Conservation (phyloP, 2,888 invertebrate species). For the Agrilus biguttatus region DNA sequence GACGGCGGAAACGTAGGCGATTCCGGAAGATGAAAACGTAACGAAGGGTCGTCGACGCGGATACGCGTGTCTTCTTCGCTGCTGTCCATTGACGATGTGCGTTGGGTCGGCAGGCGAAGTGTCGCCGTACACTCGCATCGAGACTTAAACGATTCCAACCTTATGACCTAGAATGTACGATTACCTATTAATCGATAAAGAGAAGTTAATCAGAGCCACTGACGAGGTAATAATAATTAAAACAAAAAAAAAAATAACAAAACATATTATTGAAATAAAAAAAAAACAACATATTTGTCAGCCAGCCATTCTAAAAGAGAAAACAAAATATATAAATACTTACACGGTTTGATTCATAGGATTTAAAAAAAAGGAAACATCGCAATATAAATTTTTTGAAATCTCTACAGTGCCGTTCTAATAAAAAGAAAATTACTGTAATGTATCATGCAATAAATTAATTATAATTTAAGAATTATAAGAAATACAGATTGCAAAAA, state of each 20-base stretch:
- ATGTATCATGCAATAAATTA: neutral
- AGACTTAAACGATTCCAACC: slow-evolving; percentile 52
- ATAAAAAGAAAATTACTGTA: no score
- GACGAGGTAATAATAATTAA: no score
- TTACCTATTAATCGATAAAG: no score
- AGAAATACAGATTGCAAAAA: no score
- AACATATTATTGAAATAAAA: neutral
- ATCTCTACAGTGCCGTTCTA: neutral
- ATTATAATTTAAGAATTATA: no score
- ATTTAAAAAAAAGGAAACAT: neutral
- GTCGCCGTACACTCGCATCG: slow-evolving; percentile 36
- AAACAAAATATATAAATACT: no score
- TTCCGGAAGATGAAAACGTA: slow-evolving; percentile 22
- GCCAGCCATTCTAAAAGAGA: no score
- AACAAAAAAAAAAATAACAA: neutral
- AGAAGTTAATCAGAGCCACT: no score
- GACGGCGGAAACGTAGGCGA: slow-evolving; percentile 9
- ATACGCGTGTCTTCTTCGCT: slow-evolving; percentile 26
- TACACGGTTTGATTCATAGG: no score
- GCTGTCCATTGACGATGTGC: slow-evolving; percentile 26
- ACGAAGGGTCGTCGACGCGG: slow-evolving; percentile 28
- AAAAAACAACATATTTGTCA: no score
- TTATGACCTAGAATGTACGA: slow-evolving; percentile 45
- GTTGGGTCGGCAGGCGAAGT: slow-evolving; percentile 20
- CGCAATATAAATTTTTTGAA: neutral